Evolutionary conservation across 2,797 vertebrate genomes (phyloP).

Genomic region (Pogoniulus pusillus): DNA sequence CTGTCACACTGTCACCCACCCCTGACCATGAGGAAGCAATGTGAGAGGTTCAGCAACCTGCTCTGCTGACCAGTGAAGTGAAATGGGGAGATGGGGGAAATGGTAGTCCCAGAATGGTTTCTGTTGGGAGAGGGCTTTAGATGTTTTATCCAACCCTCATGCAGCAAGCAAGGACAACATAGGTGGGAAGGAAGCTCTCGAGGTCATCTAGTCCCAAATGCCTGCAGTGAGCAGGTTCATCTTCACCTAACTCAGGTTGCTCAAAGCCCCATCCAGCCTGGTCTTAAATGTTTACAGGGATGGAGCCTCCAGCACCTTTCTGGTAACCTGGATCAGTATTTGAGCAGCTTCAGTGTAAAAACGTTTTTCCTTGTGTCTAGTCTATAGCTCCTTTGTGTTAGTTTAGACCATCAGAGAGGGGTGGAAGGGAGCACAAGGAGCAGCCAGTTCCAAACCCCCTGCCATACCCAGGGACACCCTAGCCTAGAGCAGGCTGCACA

Average conservation of each 20-base stretch:
- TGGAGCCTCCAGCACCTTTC: rapidly evolving
- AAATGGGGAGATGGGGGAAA: background rate
- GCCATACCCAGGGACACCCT: no score
- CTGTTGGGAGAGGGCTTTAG: background rate
- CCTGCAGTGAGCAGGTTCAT: no score
- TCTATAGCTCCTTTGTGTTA: no score
- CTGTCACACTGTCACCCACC: background rate
- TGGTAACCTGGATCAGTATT: no score
- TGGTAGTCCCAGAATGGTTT: background rate
- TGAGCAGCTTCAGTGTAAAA: no score
- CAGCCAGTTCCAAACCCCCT: no score
- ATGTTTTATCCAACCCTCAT: background rate
- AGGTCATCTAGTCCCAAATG: no score
- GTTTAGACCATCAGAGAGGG: no score
- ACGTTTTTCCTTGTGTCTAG: no score
- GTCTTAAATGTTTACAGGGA: background rate
- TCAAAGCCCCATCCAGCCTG: background rate
- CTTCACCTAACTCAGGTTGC: background rate
- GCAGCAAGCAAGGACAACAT: background rate
- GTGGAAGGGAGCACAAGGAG: no score
- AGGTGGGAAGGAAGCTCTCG: no score
- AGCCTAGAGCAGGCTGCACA: no score
- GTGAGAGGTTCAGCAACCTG: background rate
- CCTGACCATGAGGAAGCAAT: background rate
- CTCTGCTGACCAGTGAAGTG: background rate